A percentile compares a stretch with the other conserved stretches of the same genome.
Evolutionary conservation across 2,113 vertebrate genomes (phyloP).

Genomic region (Erpornis zantholeuca): DNA sequence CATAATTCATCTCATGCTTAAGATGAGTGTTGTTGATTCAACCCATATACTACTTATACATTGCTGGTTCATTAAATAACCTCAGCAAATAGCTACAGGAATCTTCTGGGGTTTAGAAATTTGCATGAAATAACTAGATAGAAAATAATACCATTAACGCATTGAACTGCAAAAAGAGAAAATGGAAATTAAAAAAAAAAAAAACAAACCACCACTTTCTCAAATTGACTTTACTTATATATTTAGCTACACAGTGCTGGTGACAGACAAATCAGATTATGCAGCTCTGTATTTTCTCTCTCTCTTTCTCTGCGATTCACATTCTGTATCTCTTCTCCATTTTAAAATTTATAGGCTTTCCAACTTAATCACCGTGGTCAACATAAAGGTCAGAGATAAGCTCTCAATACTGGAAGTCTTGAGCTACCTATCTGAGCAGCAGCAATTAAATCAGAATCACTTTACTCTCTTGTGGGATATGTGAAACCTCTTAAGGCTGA

Average conservation of each 20-base stretch:
- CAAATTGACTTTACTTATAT: neutral
- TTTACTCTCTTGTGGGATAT: conserved; percentile 1
- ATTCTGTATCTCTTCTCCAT: neutral
- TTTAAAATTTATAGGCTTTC: conserved; percentile 18
- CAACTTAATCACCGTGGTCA: conserved; percentile 3
- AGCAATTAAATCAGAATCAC: conserved; percentile 6
- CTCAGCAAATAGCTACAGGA: neutral
- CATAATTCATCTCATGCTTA: neutral
- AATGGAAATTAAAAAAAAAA: neutral
- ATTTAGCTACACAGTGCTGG: neutral
- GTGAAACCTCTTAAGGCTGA: neutral
- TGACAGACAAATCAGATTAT: neutral
- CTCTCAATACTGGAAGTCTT: neutral
- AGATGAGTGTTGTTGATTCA: neutral
- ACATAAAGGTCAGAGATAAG: conserved; percentile 16
- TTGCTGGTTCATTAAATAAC: neutral
- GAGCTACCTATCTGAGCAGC: neutral
- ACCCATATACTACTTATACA: neutral
- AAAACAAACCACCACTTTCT: neutral
- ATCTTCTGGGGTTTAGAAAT: neutral
- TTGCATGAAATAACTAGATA: neutral
- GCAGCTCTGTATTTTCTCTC: neutral
- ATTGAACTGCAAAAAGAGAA: neutral
- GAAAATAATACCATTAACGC: neutral
- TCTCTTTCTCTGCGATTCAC: neutral